A percentile compares a stretch with the other conserved stretches of the same genome.
These are phyloP conservation scores for Mormyrus iriodes DNA, from an alignment of 2,113 vertebrate genomes.

Conservation along the genomic window DNA sequence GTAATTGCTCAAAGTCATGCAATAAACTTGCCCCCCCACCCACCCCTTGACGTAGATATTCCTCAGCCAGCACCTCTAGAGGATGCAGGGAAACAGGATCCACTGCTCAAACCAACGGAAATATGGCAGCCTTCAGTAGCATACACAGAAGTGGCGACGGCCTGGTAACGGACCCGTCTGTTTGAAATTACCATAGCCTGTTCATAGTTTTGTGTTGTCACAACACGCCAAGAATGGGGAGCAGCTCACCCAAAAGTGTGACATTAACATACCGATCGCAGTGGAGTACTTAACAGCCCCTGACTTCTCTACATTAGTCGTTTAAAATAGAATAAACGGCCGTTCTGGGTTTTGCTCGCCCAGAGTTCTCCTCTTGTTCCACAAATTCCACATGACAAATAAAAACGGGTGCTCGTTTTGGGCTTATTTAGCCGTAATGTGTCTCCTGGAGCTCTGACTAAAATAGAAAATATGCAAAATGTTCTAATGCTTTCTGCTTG, in stretches of 20 bases:
- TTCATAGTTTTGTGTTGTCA: not conserved
- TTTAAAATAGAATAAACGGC: not conserved
- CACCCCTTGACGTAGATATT: constrained; percentile 10
- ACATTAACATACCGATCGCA: not conserved
- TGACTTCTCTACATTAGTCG: not conserved
- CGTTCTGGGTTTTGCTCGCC: not conserved
- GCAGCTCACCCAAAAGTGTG: not conserved
- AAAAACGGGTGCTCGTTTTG: not conserved
- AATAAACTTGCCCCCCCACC: constrained; percentile 18
- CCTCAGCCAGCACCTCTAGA: constrained; percentile 9
- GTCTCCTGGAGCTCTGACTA: not conserved
- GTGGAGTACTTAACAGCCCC: not conserved
- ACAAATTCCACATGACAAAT: not conserved
- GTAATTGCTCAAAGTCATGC: constrained; percentile 37
- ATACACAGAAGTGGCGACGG: not conserved
- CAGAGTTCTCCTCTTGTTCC: not conserved
- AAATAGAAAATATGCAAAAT: not conserved
- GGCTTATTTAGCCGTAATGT: not conserved
- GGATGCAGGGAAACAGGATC: constrained; percentile 21
- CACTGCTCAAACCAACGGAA: constrained; percentile 16
- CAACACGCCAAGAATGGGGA: not conserved
- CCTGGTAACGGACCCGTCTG: constrained; percentile 25
- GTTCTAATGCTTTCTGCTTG: not conserved
- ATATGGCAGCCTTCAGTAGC: constrained; percentile 20
- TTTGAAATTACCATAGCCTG: constrained; percentile 24